Evolutionary conservation across 2,797 vertebrate genomes (phyloP).

Genomic region (Oceanodroma leucorhoa): DNA sequence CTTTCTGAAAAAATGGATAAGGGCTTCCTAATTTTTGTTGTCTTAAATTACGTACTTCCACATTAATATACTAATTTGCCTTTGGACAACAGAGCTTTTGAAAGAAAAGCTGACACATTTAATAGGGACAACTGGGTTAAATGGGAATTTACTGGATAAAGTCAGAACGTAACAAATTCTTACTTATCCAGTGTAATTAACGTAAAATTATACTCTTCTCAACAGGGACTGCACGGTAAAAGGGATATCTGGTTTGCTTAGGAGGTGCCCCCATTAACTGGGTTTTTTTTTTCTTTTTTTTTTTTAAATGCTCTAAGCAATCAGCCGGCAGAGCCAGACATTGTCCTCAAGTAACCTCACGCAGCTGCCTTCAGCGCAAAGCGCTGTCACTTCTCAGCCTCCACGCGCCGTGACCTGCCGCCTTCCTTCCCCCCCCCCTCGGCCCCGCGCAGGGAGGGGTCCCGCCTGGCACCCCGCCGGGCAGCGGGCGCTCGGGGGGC

Average conservation of each 20-base stretch:
- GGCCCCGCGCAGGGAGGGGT: too few relatives aligned
- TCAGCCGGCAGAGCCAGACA: conserved; percentile 55
- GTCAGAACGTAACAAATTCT: conserved; percentile 47
- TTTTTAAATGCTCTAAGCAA: conserved; percentile 3
- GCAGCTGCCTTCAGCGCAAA: conserved; percentile 58
- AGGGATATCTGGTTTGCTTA: conserved; percentile 52
- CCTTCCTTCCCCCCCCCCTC: conserved; percentile 21
- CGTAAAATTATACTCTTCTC: conserved; percentile 49
- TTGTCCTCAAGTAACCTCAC: conserved; percentile 67
- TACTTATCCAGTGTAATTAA: conserved; percentile 51
- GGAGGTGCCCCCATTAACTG: conserved; percentile 43
- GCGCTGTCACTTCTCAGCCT: conserved; percentile 58
- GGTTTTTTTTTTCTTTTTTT: background rate
- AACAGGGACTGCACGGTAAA: conserved; percentile 6
- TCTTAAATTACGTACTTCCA: background rate
- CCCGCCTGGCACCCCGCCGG: background rate
- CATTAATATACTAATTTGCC: conserved; percentile 9
- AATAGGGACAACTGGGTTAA: conserved; percentile 48
- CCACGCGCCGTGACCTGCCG: conserved; percentile 3
- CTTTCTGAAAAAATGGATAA: background rate
- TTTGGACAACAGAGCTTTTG: conserved; percentile 13
- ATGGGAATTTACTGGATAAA: conserved; percentile 60
- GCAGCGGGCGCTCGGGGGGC: background rate
- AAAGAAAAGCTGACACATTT: conserved; percentile 38
- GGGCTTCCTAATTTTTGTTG: background rate